Evolutionary conservation across 2,797 vertebrate species (phyloP), one percentile per base, ranked within the genome.

Genomic region (Ciconia nigra): DNA sequence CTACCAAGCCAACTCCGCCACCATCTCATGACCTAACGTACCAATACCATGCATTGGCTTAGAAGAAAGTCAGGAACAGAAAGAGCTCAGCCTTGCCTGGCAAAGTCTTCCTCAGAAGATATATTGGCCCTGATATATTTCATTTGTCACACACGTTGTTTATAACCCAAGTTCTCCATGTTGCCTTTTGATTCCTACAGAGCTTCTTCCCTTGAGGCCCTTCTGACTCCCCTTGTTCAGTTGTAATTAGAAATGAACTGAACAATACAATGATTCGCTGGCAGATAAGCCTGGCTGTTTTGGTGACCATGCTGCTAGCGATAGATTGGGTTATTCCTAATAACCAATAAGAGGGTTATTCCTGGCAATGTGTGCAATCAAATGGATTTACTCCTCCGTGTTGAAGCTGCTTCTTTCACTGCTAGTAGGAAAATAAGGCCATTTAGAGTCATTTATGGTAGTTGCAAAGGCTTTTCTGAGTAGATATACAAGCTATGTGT

Each of bases 301-400:
- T 76, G 84, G 70, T 87, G 84, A 67, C 59, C 82, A 54, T 0
- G 1, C 82, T 52, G 24, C 82, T 61, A 65, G 72, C 8, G 6
- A 83, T 17, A 61, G 81, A 73, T 74, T 58, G 95, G 74, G 81
- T 92, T 89, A 92, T 95, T 87, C 67, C 67, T 47, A 77, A 95
- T 92, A 96, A 83, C 83, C 89, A 84, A 66, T 71, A 90, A 93
- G 62, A 80, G 41, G 29, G 88, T 77, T 93, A 85, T 90, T 96
- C 82, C 91, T 35, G 8, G 87, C 87, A 95, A 82, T 49, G 15
- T 29, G 81, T 66, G 78, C 87, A 77, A 83, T 97, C 93, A 93
- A 93, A 76, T 85, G 92, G 88, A 95, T 97, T 96, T 95, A 96
- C 93, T 96, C 83, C 71, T 94, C 81, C 93, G 81, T 88, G 39